Base-by-base conservation (phyloP, 2,113 vertebrate genomes). In the Nesospiza acunhae region DNA sequence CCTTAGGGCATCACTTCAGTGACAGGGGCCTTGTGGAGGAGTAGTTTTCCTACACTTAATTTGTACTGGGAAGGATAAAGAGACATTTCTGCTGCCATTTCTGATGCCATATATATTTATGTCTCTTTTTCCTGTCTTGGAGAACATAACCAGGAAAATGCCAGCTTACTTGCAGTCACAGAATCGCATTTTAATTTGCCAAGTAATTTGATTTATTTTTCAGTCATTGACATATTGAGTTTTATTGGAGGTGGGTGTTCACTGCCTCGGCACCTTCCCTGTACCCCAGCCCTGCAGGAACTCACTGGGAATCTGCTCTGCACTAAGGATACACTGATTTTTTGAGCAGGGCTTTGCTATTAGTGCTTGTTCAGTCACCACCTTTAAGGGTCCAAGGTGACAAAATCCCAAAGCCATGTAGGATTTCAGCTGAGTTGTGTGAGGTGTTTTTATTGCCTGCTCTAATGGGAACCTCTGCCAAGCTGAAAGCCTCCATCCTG, bases 281-380 rank as follows among this genome's bases (percentile, higher is more conserved):
- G 31, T 9, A 0, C 46, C 6, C 13, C 63, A 31, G 56, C 93
- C 92, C 84, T 83, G 81, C 92, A 77, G 3, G 79, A 92, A 33
- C 91, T 90, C 41, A 31, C 93, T 66, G 37, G 4, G 76, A 85
- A 68, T 78, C 93, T 85, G 72, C 86, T 95, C 93, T 49, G 93
- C n/a, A 15, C 97, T 30, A 89, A 75, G 89, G 77, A 16, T 12
- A 30, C 0, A 14, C 95, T 89, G 11, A 6, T 11, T 56, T 83
- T 24, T 62, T 20, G 62, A 17, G 8, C 2, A 84, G 84, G 33
- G 35, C 72, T 75, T 75, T 18, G 53, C 76, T 75, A 2, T 76
- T 28, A 5, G 22, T 27, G 2, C 58, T n/a, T 46, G 15, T 42
- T 79, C 64, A 39, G 16, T 72, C 85, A 84, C 55, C 87, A 19